phyloP scores from a whole-genome alignment of 2,797 vertebrate species.

The Danio kyathit region DNA sequence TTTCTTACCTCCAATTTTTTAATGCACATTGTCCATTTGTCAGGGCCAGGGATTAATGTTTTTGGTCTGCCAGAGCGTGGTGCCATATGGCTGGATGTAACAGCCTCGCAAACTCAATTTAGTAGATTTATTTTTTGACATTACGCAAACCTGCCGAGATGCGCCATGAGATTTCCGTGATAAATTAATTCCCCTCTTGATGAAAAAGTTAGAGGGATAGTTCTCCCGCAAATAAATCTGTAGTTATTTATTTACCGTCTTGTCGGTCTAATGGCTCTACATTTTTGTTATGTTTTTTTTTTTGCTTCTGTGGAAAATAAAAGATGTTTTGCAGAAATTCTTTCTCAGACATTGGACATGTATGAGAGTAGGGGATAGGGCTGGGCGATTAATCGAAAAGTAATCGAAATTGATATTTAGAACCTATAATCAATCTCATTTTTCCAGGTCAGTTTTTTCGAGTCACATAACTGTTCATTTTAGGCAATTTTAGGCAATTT shows the following conservation, averaged over 20 bases:
- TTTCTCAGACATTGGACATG: neutral
- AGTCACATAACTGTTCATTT: too few species aligned
- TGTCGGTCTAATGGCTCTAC: neutral
- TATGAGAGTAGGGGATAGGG: neutral
- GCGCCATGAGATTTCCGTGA: slow-evolving; percentile 10
- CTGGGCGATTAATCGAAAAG: too few species aligned
- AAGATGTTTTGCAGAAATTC: neutral
- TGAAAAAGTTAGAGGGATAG: neutral
- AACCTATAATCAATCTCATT: too few species aligned
- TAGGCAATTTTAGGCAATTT: too few species aligned
- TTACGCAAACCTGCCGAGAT: slow-evolving; percentile 50
- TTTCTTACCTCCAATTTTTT: slow-evolving; percentile 30
- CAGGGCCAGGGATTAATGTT: slow-evolving; percentile 52
- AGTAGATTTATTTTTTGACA: slow-evolving; percentile 55
- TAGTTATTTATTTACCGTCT: slow-evolving; percentile 11
- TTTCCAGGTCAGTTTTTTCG: too few species aligned
- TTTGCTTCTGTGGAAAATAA: neutral
- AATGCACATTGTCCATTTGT: slow-evolving; percentile 56
- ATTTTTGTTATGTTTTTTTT: neutral
- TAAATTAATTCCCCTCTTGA: slow-evolving; percentile 25
- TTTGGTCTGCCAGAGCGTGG: slow-evolving; percentile 48
- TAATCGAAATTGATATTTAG: too few species aligned
- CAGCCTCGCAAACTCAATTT: slow-evolving; percentile 53
- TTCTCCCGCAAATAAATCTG: neutral
- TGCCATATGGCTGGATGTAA: slow-evolving; percentile 53